Evolutionary conservation across 2,113 vertebrate genomes (phyloP).

Genomic region (Rhegmatorhina hoffmannsi): DNA sequence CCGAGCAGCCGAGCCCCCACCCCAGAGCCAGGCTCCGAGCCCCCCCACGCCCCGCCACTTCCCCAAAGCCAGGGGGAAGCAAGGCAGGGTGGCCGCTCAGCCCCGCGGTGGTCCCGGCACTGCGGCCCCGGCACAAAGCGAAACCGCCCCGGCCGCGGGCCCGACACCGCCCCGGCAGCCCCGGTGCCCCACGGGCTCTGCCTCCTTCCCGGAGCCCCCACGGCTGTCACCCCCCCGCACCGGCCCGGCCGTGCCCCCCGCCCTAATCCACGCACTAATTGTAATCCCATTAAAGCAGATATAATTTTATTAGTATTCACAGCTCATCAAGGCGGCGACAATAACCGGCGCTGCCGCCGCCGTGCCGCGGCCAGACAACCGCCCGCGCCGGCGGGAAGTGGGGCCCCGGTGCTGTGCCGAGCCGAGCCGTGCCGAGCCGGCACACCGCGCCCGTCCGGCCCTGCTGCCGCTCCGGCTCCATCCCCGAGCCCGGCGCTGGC

Average conservation of each 20-base stretch:
- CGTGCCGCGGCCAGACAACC: constrained; percentile 31
- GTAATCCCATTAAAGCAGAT: constrained; percentile 80
- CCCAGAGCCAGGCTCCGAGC: fast-evolving
- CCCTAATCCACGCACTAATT: constrained; percentile 78
- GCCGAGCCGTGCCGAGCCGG: neutral
- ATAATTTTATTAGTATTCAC: constrained; percentile 82
- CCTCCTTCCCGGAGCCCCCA: neutral
- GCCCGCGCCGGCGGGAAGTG: neutral
- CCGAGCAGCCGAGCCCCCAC: neutral
- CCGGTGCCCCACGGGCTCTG: neutral
- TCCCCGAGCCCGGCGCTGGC: neutral
- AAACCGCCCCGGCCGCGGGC: neutral
- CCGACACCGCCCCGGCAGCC: neutral
- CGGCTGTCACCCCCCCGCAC: neutral
- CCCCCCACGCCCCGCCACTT: neutral
- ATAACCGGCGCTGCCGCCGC: constrained; percentile 62
- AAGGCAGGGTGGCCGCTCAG: neutral
- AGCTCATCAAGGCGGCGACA: constrained; percentile 77
- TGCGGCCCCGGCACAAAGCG: neutral
- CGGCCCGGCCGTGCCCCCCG: constrained; percentile 48
- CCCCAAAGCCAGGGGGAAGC: neutral
- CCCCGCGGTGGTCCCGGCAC: neutral
- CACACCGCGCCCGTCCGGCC: neutral
- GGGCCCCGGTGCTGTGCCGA: neutral
- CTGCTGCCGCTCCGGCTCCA: neutral